phyloP scores from a whole-genome alignment of 2,888 invertebrate species.

The Polymixis flavicincta region DNA sequence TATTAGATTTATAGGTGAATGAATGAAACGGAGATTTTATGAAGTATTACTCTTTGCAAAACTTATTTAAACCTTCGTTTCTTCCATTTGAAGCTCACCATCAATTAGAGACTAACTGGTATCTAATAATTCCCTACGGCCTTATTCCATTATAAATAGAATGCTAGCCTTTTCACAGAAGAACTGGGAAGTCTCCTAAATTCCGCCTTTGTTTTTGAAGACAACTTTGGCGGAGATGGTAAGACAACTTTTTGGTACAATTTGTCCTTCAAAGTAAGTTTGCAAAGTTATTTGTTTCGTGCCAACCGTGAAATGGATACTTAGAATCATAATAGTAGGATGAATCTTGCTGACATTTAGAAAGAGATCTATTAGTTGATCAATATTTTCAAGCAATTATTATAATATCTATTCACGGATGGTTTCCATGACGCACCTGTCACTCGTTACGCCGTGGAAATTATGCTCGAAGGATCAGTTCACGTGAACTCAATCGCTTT shows the following conservation, averaged over 20 bases:
- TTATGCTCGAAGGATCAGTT: too few species aligned
- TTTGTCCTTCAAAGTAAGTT: slow-evolving; percentile 30
- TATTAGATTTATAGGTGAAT: not conserved
- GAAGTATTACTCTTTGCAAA: not conserved
- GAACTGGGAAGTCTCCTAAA: slow-evolving; percentile 8
- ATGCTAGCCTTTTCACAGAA: not conserved
- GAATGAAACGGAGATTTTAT: not conserved
- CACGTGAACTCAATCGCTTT: too few species aligned
- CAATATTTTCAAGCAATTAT: not conserved
- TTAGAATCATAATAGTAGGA: not conserved
- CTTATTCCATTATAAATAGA: not conserved
- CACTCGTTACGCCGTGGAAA: not conserved
- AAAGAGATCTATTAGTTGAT: not conserved
- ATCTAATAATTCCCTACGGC: not conserved
- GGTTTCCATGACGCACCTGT: not conserved
- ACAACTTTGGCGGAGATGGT: not conserved
- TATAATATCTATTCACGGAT: not conserved
- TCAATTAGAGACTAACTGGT: not conserved
- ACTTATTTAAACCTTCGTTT: too few species aligned
- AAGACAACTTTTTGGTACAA: slow-evolving; percentile 11
- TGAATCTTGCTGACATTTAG: not conserved
- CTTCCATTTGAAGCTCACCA: not conserved
- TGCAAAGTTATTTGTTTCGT: slow-evolving; percentile 19
- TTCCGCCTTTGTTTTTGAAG: slow-evolving; percentile 10
- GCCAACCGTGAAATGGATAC: not conserved